phyloP scores from a whole-genome alignment of 2,113 vertebrate species.

The Zingel zingel region DNA sequence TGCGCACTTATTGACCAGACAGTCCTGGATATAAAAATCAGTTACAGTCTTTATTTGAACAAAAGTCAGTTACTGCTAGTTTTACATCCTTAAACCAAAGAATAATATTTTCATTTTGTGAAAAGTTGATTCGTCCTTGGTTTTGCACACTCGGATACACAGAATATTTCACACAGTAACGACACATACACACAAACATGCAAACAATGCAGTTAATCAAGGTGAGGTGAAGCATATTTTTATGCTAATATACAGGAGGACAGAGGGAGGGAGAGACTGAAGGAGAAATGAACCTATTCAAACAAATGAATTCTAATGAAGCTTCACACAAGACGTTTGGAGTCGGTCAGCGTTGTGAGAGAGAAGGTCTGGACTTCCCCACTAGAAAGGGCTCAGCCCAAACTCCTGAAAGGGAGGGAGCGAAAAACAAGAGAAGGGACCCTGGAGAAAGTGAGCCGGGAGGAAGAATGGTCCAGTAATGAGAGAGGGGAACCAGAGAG shows the following conservation, averaged over 20 bases:
- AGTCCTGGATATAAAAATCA: neutral
- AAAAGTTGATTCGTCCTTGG: neutral
- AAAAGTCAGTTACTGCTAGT: neutral
- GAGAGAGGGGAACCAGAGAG: slow-evolving; percentile 66
- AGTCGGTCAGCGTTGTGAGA: slow-evolving; percentile 42
- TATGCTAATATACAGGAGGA: slow-evolving; percentile 58
- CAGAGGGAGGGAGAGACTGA: slow-evolving; percentile 26
- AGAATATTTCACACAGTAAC: neutral
- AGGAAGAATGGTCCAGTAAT: slow-evolving; percentile 69
- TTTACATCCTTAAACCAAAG: neutral
- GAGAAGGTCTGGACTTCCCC: slow-evolving; percentile 60
- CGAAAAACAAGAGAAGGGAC: slow-evolving; percentile 68
- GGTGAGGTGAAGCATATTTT: slow-evolving; percentile 60
- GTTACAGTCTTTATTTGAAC: neutral
- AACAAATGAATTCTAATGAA: slow-evolving; percentile 76
- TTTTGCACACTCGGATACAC: neutral
- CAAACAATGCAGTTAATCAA: slow-evolving; percentile 56
- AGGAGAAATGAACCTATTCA: slow-evolving; percentile 65
- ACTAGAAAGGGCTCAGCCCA: slow-evolving; percentile 59
- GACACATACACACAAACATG: slow-evolving; percentile 10
- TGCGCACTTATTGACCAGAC: neutral
- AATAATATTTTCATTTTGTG: neutral
- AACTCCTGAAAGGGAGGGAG: slow-evolving; percentile 61
- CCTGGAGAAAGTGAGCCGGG: slow-evolving; percentile 69
- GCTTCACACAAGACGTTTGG: slow-evolving; percentile 62